These are phyloP conservation scores for Sebastes cheni DNA, from an alignment of 2,797 vertebrate species.

Conservation along the genomic window DNA sequence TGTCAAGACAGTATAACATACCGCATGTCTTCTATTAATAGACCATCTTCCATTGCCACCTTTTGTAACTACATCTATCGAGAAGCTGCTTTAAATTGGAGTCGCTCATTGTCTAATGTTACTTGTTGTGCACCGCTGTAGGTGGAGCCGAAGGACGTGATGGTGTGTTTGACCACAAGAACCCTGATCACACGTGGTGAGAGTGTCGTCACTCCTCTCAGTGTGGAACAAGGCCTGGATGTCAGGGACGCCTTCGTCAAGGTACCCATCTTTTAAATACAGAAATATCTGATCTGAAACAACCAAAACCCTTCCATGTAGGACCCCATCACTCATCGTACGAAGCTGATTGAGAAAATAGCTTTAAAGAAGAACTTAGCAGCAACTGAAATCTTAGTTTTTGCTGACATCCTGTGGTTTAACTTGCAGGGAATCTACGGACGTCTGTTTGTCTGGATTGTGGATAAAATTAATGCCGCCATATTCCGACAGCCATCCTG, in stretches of 20 bases:
- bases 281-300: background rate
- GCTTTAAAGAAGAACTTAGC: background rate
- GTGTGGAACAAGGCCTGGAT: conserved; percentile 91
- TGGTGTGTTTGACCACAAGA: conserved; percentile 94
- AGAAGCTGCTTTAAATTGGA: background rate
- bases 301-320: background rate
- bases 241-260: conserved; percentile 97
- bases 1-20: no score
- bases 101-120: fast-evolving
- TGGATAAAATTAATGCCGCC: conserved; percentile 97
- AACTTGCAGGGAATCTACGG: conserved; percentile 93
- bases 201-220: conserved; percentile 94
- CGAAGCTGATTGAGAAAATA: background rate
- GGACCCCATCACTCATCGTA: background rate
- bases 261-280: conserved; percentile 71
- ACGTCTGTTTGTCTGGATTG: conserved; percentile 95
- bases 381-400: background rate
- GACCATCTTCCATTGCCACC: no score
- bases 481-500: conserved; percentile 92
- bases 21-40: no score
- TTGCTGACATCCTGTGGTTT: background rate
- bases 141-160: conserved; percentile 93
- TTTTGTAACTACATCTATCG: no score
- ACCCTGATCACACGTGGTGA: conserved; percentile 96
- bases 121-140: conserved; percentile 43